A percentile compares a stretch with the other conserved stretches of the same genome.
Evolutionary conservation across 2,797 vertebrate species (phyloP).

Genomic region (Crocidura indochinensis): DNA sequence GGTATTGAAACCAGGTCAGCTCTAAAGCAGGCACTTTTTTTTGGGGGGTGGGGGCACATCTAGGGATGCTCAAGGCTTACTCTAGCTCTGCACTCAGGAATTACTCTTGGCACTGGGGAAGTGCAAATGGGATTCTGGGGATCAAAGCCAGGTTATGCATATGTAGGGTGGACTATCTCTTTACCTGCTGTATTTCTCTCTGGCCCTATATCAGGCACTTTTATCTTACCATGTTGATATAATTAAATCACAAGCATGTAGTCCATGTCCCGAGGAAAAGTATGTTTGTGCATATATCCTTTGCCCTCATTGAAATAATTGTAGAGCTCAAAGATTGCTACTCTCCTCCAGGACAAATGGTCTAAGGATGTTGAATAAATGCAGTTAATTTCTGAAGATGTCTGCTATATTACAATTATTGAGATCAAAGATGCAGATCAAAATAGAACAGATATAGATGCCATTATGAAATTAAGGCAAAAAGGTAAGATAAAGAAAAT

Average conservation of each 20-base stretch:
- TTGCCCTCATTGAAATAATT: background rate
- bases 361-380: background rate
- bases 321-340: background rate
- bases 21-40: no score
- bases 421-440: background rate
- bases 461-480: background rate
- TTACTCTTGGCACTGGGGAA: no score
- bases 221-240: background rate
- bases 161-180: no score
- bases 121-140: no score
- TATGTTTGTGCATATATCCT: background rate
- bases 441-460: background rate
- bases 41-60: no score
- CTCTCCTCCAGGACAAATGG: background rate
- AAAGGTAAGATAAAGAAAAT: background rate
- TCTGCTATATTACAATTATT: background rate
- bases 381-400: background rate
- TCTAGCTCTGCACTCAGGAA: no score
- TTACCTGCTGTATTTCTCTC: no score
- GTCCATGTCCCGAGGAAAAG: background rate
- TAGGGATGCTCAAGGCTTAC: no score
- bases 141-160: no score
- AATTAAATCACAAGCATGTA: background rate
- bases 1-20: no score
- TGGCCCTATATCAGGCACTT: background rate